Evolutionary conservation across 2,113 vertebrate species (phyloP).

Genomic region (Sapajus apella): DNA sequence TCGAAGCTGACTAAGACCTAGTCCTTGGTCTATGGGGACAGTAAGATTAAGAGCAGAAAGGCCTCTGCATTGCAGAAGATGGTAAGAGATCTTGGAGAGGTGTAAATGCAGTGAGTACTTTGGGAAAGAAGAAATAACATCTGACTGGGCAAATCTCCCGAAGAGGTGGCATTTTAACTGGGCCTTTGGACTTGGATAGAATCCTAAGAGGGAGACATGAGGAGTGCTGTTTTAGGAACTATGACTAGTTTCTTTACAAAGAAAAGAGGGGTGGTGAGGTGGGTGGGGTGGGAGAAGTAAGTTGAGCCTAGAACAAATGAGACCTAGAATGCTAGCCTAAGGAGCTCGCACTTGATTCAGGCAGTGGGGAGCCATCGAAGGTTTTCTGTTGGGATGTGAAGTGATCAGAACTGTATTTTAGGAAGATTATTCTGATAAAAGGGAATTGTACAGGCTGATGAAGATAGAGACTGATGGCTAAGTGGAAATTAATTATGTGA

Average conservation of each 20-base stretch:
- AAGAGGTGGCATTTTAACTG: too few relatives aligned
- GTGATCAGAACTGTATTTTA: not conserved
- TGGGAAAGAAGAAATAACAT: not conserved
- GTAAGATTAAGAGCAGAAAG: not conserved
- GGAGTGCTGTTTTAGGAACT: not conserved
- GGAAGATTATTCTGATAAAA: not conserved
- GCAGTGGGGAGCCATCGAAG: not conserved
- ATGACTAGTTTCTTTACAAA: not conserved
- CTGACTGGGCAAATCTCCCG: not conserved
- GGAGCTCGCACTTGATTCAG: accelerated
- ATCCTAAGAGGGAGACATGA: not conserved
- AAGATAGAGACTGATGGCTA: not conserved
- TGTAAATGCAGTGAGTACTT: not conserved
- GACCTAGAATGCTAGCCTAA: not conserved
- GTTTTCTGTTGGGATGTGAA: not conserved
- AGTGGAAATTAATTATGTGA: not conserved
- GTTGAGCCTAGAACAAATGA: not conserved
- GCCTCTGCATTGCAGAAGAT: not conserved
- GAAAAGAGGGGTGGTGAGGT: not conserved
- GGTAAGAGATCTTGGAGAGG: not conserved
- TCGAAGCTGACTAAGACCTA: not conserved
- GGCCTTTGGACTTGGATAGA: not conserved
- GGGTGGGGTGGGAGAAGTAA: not conserved
- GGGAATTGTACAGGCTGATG: not conserved
- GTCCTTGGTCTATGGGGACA: not conserved